These are phyloP conservation scores for Nymphalis polychloros DNA, from an alignment of 2,888 invertebrate genomes.

Conservation along the genomic window DNA sequence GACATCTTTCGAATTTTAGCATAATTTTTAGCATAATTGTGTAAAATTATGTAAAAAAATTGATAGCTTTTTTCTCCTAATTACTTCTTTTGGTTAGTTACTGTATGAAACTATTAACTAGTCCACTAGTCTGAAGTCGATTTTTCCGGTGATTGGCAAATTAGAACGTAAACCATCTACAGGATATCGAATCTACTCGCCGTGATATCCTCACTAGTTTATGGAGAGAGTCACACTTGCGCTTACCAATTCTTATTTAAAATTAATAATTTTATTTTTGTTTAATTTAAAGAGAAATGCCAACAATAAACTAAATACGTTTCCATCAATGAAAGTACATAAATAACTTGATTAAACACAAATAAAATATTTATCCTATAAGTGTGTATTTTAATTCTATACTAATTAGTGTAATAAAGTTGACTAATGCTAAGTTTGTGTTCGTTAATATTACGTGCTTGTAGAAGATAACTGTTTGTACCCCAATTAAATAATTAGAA, in stretches of 20 bases:
- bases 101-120: conserved; percentile 16
- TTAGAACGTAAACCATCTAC: conserved; percentile 37
- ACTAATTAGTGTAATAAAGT: too few species aligned
- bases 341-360: too few species aligned
- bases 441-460: too few species aligned
- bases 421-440: too few species aligned
- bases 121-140: conserved; percentile 14
- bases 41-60: neutral
- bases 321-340: too few species aligned
- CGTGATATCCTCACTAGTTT: neutral
- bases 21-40: neutral
- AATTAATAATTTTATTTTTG: neutral
- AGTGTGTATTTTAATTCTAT: too few species aligned
- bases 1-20: too few species aligned
- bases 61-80: neutral
- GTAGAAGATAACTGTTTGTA: too few species aligned
- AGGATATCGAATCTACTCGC: conserved; percentile 30
- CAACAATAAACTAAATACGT: too few species aligned
- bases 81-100: conserved; percentile 18
- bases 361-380: too few species aligned
- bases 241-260: neutral
- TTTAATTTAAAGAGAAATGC: too few species aligned
- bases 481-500: too few species aligned
- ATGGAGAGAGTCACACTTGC: neutral
- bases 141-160: conserved; percentile 39